Evolutionary conservation across 2,888 invertebrate genomes (phyloP).

Genomic region (Microplitis manilae): DNA sequence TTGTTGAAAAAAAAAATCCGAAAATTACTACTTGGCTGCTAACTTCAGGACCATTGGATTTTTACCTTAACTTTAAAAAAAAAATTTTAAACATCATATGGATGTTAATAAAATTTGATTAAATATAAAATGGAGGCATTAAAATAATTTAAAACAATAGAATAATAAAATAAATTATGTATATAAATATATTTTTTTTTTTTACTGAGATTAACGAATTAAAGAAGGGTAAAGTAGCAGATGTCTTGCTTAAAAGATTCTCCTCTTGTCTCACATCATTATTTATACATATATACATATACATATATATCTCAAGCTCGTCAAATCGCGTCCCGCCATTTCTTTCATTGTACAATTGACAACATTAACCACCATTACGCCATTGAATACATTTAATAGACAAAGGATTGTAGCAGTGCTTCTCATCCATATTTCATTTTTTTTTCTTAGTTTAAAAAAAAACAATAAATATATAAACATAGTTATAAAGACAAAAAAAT

Average conservation of each 20-base stretch:
- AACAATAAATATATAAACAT: too few relatives aligned
- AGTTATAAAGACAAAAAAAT: too few relatives aligned
- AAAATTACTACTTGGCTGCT: too few relatives aligned
- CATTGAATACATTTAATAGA: constrained; percentile 68
- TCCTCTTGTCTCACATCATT: neutral
- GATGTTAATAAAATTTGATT: neutral
- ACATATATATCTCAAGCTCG: constrained; percentile 22
- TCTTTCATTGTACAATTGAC: constrained; percentile 68
- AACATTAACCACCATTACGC: constrained; percentile 66
- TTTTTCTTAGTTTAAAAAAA: neutral
- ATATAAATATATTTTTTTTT: constrained; percentile 1
- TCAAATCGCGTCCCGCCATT: constrained; percentile 60
- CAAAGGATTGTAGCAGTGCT: constrained; percentile 65
- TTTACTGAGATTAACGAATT: neutral
- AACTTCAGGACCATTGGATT: too few relatives aligned
- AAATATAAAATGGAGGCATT: neutral
- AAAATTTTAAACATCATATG: neutral
- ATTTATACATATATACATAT: neutral
- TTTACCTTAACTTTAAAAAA: too few relatives aligned
- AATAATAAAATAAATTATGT: neutral
- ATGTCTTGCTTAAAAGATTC: neutral
- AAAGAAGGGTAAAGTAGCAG: neutral
- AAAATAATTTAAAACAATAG: constrained; percentile 2
- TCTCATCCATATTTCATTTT: constrained; percentile 55
- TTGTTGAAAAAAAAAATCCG: too few relatives aligned